phyloP scores from a whole-genome alignment of 2,888 invertebrate species.

The Lingula anatina region DNA sequence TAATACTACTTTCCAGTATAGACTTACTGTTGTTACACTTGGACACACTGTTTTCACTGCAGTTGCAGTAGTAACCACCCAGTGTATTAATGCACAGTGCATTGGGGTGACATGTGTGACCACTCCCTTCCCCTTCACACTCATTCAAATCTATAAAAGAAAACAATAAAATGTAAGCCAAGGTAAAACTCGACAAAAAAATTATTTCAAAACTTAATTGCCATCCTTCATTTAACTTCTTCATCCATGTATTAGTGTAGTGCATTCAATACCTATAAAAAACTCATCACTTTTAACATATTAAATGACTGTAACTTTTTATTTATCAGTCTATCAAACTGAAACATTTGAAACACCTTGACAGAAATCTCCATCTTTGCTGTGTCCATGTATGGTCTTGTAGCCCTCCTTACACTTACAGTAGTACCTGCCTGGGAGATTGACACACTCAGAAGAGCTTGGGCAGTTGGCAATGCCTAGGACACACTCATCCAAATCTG shows the following conservation, averaged over 20 bases:
- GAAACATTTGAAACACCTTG: too few relatives aligned
- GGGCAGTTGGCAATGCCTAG: conserved; percentile 69
- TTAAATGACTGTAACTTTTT: too few relatives aligned
- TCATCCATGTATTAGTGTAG: too few relatives aligned
- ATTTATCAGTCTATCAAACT: too few relatives aligned
- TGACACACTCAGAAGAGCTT: conserved; percentile 72
- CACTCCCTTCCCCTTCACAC: conserved; percentile 63
- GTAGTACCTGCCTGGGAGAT: conserved; percentile 64
- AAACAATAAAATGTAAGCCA: too few relatives aligned
- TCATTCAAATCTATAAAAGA: conserved; percentile 85
- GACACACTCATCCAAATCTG: conserved; percentile 79
- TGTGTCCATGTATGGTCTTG: conserved; percentile 44
- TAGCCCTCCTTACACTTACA: conserved; percentile 69
- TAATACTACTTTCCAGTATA: too few relatives aligned
- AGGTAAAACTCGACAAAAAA: not conserved
- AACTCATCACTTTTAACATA: too few relatives aligned
- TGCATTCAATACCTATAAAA: too few relatives aligned
- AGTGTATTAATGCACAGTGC: conserved; percentile 75
- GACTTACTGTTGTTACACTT: conserved; percentile 18
- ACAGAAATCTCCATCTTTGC: too few relatives aligned
- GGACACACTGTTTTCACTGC: too few relatives aligned
- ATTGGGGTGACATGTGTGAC: conserved; percentile 73
- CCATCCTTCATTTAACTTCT: too few relatives aligned
- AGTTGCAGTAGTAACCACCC: conserved; percentile 74
- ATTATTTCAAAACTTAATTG: not conserved